Conservation (phyloP, 1,140 invertebrate species). For the Theocolax elegans region DNA sequence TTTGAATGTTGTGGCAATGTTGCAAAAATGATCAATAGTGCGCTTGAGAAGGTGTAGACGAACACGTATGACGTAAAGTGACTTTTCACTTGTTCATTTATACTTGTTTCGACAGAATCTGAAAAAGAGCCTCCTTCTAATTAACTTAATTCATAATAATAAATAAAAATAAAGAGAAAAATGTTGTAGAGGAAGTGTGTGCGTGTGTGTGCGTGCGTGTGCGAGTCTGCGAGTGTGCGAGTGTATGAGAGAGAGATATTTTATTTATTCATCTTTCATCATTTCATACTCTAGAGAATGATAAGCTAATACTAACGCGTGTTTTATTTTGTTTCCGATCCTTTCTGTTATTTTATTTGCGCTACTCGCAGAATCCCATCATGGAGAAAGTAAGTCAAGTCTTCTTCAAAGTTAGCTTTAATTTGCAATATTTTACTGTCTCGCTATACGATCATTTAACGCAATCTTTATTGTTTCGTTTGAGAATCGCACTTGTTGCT, state of each 20-base stretch:
- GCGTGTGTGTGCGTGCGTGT: too few relatives aligned
- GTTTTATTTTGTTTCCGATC: conserved; percentile 69
- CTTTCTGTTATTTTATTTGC: conserved; percentile 68
- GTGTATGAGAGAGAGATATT: conserved; percentile 20
- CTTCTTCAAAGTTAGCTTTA: conserved; percentile 41
- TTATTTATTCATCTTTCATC: conserved; percentile 49
- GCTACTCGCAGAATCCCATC: conserved; percentile 69
- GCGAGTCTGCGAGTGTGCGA: background rate
- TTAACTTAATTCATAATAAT: background rate
- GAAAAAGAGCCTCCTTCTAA: conserved; percentile 44
- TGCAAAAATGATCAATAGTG: conserved; percentile 52
- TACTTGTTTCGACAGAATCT: conserved; percentile 28
- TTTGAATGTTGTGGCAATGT: background rate
- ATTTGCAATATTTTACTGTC: conserved; percentile 33
- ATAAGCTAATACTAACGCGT: conserved; percentile 67
- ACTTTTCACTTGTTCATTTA: conserved; percentile 23
- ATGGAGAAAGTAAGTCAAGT: conserved; percentile 69
- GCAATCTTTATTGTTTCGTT: conserved; percentile 21
- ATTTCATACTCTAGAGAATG: conserved; percentile 58
- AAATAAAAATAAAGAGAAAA: too few relatives aligned
- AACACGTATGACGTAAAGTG: background rate
- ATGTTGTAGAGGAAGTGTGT: too few relatives aligned
- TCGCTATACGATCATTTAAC: conserved; percentile 20
- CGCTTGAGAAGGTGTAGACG: conserved; percentile 23
- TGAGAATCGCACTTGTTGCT: conserved; percentile 1